Evolutionary conservation across 2,888 invertebrate species (phyloP), one percentile per base, ranked within the genome.

Genomic region (Sclerodermus sp.): DNA sequence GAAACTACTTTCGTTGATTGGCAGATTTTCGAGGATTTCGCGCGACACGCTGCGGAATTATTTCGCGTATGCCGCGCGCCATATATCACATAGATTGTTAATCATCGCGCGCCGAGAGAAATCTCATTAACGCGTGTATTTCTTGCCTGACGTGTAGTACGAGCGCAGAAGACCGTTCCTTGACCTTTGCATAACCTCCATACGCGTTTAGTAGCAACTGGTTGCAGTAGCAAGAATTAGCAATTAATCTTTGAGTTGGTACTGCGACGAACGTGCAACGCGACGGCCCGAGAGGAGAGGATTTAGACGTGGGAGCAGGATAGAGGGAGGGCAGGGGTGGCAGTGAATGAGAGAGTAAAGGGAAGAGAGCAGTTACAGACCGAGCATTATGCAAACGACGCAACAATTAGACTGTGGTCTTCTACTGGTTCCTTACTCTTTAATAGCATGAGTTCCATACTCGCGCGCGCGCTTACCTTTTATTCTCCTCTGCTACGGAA

Each of bases 191-290:
- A 18, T 44, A 43, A 56, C 51, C 54, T 51, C 47, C 49, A 44
- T 53, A 45, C 52, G 50, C 57, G 51, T 60, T 64, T 55, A 60
- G 57, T 62, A 68, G 68, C 68, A 68, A 73, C 68, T 70, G 64
- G 70, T 71, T 67, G 71, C 64, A 56, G 67, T 60, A 62, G 66
- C 67, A 61, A 67, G 66, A 69, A 73, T 73, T 66, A 68, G 66
- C 67, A 59, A 72, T 73, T 69, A 71, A 70, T 73, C 68, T 67
- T 69, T 62, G 49, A 55, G 58, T 57, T 62, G 53, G 55, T 58
- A 47, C 58, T 56, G 49, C 56, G 58, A 49, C n/a, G n/a, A n/a
- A n/a, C 53, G 55, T 54, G 54, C 23, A 38, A 51, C 17, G 45
- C n/a, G 46, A 37, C 23, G 39, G 31, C 46, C 37, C 37, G 47